Evolutionary conservation across 2,113 vertebrate species (phyloP), one percentile per base, ranked within the genome.

Genomic region (Etia nguti): DNA sequence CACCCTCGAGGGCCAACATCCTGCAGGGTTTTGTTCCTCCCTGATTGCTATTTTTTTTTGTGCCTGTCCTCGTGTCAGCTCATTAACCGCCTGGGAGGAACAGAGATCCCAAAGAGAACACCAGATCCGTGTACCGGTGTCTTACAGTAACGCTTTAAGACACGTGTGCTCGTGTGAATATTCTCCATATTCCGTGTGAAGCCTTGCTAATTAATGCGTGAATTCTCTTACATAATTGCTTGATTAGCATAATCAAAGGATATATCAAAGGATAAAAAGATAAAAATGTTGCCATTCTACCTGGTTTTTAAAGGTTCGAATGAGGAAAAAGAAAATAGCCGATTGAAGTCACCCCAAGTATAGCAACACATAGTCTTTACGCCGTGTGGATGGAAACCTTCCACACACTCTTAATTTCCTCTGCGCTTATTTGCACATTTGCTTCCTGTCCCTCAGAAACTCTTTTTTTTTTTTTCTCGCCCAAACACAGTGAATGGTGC

Each of bases 31-130:
- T 52, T 80, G 65, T 87, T 84, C 85, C 56, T 86, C 65, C 62
- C 79, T 90, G 85, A 89, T 91, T 90, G 81, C 90, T 88, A 57
- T 89, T 91, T 77, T 46, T 91, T 91, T 75, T 50, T 86, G n/a
- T 87, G 56, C 80, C 36, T 36, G 70, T 93, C 79, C 16, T 81
- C 6, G 31, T 79, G 87, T 88, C 88, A 85, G 84, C 86, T 93
- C 89, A 89, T 93, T 92, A 91, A 90, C 89, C 81, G 46, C 84
- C 82, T 80, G 20, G 65, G 89, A 83, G 82, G 80, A 86, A 8
- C 34, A 70, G 68, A 82, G 85, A 57, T 70, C 68, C 87, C 65
- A 88, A 77, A 50, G 52, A 62, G n/a, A 80, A 79, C 81, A 31
- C 43, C 60, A 24, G 9, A 83, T 80, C 24, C 2, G 38, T 24